A percentile compares a stretch with the other conserved stretches of the same genome.
These are phyloP conservation scores for Synanthedon myopaeformis DNA, from an alignment of 2,888 invertebrate species.

Conservation along the genomic window DNA sequence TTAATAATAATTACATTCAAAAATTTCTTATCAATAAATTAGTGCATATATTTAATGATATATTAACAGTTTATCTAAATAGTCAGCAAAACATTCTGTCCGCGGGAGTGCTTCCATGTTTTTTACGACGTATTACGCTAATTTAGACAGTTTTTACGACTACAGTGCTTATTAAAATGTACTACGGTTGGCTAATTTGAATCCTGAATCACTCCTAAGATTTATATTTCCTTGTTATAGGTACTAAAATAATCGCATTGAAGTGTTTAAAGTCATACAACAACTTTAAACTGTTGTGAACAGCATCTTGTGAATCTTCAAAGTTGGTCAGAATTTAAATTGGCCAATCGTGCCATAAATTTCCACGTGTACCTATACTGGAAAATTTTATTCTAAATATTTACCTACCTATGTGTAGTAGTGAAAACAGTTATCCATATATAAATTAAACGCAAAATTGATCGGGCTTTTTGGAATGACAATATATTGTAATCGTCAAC, in stretches of 20 bases:
- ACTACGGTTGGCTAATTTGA: background rate
- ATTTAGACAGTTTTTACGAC: slow-evolving; percentile 54
- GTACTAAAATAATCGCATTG: too few species aligned
- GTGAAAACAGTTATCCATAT: background rate
- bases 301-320: too few species aligned
- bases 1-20: slow-evolving; percentile 1
- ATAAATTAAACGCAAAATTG: slow-evolving; percentile 23
- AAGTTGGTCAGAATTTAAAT: too few species aligned
- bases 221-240: too few species aligned
- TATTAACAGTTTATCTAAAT: slow-evolving; percentile 12
- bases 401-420: background rate
- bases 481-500: slow-evolving; percentile 23
- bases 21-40: slow-evolving; percentile 10
- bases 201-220: too few species aligned
- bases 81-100: slow-evolving; percentile 64
- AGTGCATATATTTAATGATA: slow-evolving; percentile 10
- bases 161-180: slow-evolving; percentile 23
- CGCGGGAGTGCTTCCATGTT: slow-evolving; percentile 68
- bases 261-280: too few species aligned
- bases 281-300: too few species aligned
- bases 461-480: slow-evolving; percentile 45
- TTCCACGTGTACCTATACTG: background rate
- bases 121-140: slow-evolving; percentile 48
- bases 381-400: background rate
- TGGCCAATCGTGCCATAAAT: background rate